Evolutionary conservation across 1,140 invertebrate genomes (phyloP), one percentile per base, ranked within the genome.

Genomic region (Drosophila orosa): DNA sequence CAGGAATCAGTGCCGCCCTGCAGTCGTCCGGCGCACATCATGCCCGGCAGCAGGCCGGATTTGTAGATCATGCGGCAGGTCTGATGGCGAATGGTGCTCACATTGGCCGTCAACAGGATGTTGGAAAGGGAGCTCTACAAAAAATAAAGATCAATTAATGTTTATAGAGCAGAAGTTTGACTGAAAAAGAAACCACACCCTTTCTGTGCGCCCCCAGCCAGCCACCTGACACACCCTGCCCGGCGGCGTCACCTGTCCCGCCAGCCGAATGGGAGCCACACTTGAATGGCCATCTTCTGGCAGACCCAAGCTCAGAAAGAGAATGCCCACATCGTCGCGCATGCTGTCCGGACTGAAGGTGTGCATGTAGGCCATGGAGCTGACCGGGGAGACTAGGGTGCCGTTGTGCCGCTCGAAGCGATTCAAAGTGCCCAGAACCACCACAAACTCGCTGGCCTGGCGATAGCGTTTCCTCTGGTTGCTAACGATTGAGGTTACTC

Each of bases 321-420:
- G 86, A 1, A 92, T 50, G 6, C 82, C 91, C 35, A 92, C 79
- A 65, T 92, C 91, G 48, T 92, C 90, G 5, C 82, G 82, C 91
- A 92, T 92, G 15, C 62, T 90, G 47, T 91, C 84, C 61, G 86
- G 73, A 37, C 68, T 90, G 25, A 91, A 91, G 42, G 87, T 90
- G 45, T 90, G 79, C 90, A 90, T 91, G 37, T 91, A 91, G 10
- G 90, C 81, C 29, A 91, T 84, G n/a, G 87, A 90, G 44, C 62
- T 86, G 6, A 91, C 90, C 12, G 66, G 74, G 15, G 84, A 80
- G 7, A 91, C 75, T 25, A 91, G 90, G 5, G 90, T 92, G 10
- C 59, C 67, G 19, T 78, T 91, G 17, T 62, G 73, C 1, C 68
- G 69, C 27, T 87, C 84, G 25, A 75, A 92, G 15, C 91, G 90